These are phyloP conservation scores for Ophion ellenae DNA, from an alignment of 2,888 invertebrate species.

Conservation along the genomic window DNA sequence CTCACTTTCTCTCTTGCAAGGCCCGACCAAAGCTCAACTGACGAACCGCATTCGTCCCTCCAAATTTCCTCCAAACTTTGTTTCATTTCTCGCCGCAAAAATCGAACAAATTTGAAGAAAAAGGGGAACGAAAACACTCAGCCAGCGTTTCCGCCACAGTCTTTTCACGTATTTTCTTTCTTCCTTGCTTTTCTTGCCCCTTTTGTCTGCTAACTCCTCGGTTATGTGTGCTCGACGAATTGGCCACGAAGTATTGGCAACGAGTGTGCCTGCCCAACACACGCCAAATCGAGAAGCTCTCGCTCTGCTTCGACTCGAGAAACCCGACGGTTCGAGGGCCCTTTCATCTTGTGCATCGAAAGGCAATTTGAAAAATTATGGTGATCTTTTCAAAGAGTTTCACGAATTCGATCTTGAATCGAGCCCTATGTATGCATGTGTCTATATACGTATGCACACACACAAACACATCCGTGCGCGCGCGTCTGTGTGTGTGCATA, in stretches of 20 bases:
- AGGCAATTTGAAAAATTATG: conserved; percentile 82
- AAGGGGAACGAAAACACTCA: conserved; percentile 40
- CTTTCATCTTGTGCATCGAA: conserved; percentile 83
- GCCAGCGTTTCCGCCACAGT: conserved; percentile 41
- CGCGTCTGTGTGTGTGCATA: background rate
- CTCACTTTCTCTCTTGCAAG: background rate
- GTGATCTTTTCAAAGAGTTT: conserved; percentile 77
- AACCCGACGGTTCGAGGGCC: conserved; percentile 57
- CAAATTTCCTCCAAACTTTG: conserved; percentile 66
- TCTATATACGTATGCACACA: background rate
- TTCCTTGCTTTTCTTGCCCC: conserved; percentile 14
- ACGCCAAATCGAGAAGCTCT: conserved; percentile 61
- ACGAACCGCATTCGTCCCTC: conserved; percentile 46
- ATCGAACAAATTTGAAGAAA: conserved; percentile 50
- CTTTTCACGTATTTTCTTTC: conserved; percentile 27
- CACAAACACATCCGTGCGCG: background rate
- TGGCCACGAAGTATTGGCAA: conserved; percentile 61
- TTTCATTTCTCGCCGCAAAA: conserved; percentile 64
- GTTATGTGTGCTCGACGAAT: conserved; percentile 36
- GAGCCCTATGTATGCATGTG: background rate
- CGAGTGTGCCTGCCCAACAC: conserved; percentile 33
- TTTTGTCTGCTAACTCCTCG: conserved; percentile 27
- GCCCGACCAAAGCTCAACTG: background rate
- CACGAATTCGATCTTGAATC: conserved; percentile 64
- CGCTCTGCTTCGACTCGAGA: conserved; percentile 16